Evolutionary conservation across 1,140 invertebrate genomes (phyloP).

Genomic region (Drosophila carrolli): DNA sequence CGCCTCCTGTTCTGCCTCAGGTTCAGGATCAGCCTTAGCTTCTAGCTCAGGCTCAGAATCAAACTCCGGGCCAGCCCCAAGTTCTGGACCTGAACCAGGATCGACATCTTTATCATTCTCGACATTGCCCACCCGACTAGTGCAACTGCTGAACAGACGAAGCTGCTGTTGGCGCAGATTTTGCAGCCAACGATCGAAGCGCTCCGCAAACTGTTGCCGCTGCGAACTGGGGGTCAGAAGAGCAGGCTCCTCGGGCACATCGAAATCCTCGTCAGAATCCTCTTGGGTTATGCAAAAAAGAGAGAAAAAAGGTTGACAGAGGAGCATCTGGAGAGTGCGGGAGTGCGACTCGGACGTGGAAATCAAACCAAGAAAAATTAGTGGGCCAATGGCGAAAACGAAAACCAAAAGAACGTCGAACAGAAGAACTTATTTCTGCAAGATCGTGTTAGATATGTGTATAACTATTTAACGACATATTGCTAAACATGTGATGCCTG

Average conservation of each 20-base stretch:
- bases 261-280: slow-evolving; percentile 46
- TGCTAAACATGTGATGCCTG: slow-evolving; percentile 79
- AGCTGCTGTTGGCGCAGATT: slow-evolving; percentile 69
- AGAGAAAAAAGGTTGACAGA: slow-evolving; percentile 36
- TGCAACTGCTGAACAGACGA: slow-evolving; percentile 70
- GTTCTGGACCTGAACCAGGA: slow-evolving; percentile 10
- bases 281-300: slow-evolving; percentile 62
- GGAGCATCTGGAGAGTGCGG: slow-evolving; percentile 15
- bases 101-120: slow-evolving; percentile 50
- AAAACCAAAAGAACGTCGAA: slow-evolving; percentile 39
- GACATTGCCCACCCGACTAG: slow-evolving; percentile 70
- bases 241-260: slow-evolving; percentile 50
- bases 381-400: slow-evolving; percentile 67
- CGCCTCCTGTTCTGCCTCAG: slow-evolving; percentile 24
- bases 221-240: slow-evolving; percentile 58
- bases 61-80: too few relatives aligned
- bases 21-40: slow-evolving; percentile 11
- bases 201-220: slow-evolving; percentile 62
- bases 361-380: slow-evolving; percentile 62
- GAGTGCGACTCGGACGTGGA: slow-evolving; percentile 48
- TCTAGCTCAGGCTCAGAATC: neutral
- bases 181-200: slow-evolving; percentile 72
- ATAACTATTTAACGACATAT: slow-evolving; percentile 76
- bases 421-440: slow-evolving; percentile 44
- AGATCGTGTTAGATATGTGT: slow-evolving; percentile 39